A percentile compares a stretch with the other conserved stretches of the same genome.
These are phyloP conservation scores for Bombyx mori DNA, from an alignment of 1,140 invertebrate genomes.

Conservation along the genomic window DNA sequence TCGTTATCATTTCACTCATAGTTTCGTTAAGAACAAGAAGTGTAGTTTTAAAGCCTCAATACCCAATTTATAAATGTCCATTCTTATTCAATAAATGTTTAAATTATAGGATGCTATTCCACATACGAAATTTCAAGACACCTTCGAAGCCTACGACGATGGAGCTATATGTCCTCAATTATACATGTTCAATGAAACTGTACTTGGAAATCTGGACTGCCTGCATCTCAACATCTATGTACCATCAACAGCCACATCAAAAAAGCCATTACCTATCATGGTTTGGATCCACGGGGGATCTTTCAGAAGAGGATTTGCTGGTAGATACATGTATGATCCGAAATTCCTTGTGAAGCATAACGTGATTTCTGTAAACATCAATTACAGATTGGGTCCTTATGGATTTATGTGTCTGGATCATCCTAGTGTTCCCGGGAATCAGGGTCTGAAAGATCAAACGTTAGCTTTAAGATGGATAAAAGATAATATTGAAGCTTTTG, in stretches of 20 bases:
- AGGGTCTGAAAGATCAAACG: constrained; percentile 31
- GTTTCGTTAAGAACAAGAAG: too few species aligned
- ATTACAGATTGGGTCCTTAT: constrained; percentile 16
- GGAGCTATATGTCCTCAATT: constrained; percentile 19
- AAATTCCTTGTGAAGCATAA: constrained; percentile 10
- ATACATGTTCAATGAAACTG: constrained; percentile 4
- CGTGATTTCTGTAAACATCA: constrained; percentile 15
- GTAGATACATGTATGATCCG: constrained; percentile 8
- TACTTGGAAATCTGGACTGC: constrained; percentile 15
- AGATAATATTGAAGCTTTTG: constrained; percentile 24
- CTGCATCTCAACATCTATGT: constrained; percentile 21
- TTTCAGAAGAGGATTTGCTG: constrained; percentile 11
- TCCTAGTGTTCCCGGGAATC: constrained; percentile 16
- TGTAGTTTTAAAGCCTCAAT: too few species aligned
- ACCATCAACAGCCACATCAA: constrained; percentile 10
- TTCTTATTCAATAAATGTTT: too few species aligned
- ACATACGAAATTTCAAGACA: constrained; percentile 18
- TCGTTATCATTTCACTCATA: too few species aligned
- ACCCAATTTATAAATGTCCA: too few species aligned
- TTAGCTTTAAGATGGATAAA: constrained; percentile 26
- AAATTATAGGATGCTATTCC: constrained; percentile 15
- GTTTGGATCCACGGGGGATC: constrained; percentile 19
- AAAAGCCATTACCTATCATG: constrained; percentile 16
- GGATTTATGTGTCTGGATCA: constrained; percentile 21
- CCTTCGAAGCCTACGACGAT: constrained; percentile 32